Evolutionary conservation across 2,797 vertebrate species (phyloP).

Genomic region (Crypturellus tataupa): DNA sequence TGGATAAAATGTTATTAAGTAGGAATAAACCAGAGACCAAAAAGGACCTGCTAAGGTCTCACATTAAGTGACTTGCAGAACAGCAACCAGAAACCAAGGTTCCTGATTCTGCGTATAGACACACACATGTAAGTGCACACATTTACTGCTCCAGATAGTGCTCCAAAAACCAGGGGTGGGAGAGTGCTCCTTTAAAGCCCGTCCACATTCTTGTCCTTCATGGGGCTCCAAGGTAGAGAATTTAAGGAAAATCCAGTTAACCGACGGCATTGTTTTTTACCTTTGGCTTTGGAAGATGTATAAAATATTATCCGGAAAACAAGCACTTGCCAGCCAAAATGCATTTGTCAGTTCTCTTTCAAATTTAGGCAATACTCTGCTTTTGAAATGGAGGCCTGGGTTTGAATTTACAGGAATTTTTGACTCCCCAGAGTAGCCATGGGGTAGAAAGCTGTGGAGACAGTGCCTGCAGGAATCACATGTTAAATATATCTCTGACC

Average conservation of each 20-base stretch:
- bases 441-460: background rate
- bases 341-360: background rate
- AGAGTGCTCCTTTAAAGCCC: background rate
- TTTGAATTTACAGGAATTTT: background rate
- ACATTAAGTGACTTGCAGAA: background rate
- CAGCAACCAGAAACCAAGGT: background rate
- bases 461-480: background rate
- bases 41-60: background rate
- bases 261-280: background rate
- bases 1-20: background rate
- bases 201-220: background rate
- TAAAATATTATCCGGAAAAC: background rate
- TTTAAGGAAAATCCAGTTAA: background rate
- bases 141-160: background rate
- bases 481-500: background rate
- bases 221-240: background rate
- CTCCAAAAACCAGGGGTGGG: background rate
- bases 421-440: background rate
- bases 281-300: background rate
- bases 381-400: background rate
- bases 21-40: background rate
- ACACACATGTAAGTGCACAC: rapidly evolving
- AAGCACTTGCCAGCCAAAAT: background rate
- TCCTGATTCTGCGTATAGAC: background rate
- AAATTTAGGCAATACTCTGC: background rate